Percentiles rank a stretch among this genome's conserved stretches.
Conservation (phyloP, 2,797 vertebrate species). For the Myotis daubentonii region DNA sequence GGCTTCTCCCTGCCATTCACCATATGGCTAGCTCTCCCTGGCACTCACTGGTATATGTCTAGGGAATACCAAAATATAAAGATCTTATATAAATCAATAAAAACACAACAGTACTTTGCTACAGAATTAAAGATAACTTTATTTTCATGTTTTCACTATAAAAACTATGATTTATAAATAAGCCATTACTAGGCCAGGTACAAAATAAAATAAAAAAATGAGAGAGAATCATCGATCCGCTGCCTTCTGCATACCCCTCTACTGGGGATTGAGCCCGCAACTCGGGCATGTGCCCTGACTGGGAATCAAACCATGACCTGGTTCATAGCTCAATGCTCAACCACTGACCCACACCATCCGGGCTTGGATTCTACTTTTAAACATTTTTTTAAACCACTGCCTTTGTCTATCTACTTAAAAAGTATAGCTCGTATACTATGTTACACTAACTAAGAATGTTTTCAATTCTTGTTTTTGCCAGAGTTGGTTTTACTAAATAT, state of each 20-base stretch:
- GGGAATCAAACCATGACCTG: no score
- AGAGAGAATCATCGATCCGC: no score
- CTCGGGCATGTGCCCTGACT: no score
- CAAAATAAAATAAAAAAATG: neutral
- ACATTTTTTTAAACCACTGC: neutral
- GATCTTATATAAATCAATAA: neutral
- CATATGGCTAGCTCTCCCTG: neutral
- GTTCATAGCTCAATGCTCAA: no score
- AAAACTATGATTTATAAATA: neutral
- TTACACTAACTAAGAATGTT: neutral
- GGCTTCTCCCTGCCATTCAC: neutral
- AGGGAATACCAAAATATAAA: neutral
- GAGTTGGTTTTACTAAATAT: slow-evolving; percentile 37
- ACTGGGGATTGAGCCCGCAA: no score
- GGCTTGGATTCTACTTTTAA: neutral
- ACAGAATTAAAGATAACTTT: slow-evolving; percentile 4
- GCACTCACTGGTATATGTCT: neutral
- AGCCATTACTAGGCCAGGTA: neutral
- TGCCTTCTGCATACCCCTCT: no score
- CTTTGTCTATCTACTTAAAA: neutral
- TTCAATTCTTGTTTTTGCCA: neutral
- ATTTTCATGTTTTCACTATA: neutral
- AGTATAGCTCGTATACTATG: neutral
- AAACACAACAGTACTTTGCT: slow-evolving; percentile 4
- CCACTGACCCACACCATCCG: no score